Evolutionary conservation across 2,888 invertebrate genomes (phyloP), one percentile per base, ranked within the genome.

Genomic region (Rhagium mordax): DNA sequence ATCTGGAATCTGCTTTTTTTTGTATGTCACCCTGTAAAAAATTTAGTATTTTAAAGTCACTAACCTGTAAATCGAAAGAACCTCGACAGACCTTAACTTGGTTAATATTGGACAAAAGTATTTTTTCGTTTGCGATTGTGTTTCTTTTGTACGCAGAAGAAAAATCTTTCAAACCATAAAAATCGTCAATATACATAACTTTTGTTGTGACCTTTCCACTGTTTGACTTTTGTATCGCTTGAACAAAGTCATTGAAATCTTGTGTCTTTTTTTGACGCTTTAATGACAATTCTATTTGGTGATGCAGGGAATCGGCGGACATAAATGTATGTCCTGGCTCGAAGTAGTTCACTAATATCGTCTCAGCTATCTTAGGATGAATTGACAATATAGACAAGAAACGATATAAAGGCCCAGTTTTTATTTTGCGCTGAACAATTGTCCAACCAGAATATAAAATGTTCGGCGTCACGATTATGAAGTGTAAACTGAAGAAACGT

Each of bases 361-460:
- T 27, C 13, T 53, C 8, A 15, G 66, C 18, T 3, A 16, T 16
- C 41, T 3, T 20, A 29, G 1, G 21, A n/a, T 55, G 66, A 51
- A 51, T 65, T 65, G 1, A 66, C 55, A 18, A 66, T 53, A 29
- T 53, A 55, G 16, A 53, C 8, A 13, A 66, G 20, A 8, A 66
- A 53, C 15, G 53, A 18, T 6, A 53, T 51, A 33, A 66, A 53
- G 3, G 66, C 33, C 66, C 53, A 51, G n/a, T 66, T 66, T 51
- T 66, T 66, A 66, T 66, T 66, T 41, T 66, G 66, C 13, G 66
- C 66, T 15, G 66, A 66, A 53, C 66, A 66, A 53, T 66, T 66
- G 33, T 66, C 53, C 10, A 21, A 8, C 66, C 66, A 66, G 6
- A 62, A 67, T 66, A 66, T 66, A 53, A 55, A 66, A 29, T 33